phyloP scores from a whole-genome alignment of 1,140 invertebrate species.

The Neodiprion fabricii region DNA sequence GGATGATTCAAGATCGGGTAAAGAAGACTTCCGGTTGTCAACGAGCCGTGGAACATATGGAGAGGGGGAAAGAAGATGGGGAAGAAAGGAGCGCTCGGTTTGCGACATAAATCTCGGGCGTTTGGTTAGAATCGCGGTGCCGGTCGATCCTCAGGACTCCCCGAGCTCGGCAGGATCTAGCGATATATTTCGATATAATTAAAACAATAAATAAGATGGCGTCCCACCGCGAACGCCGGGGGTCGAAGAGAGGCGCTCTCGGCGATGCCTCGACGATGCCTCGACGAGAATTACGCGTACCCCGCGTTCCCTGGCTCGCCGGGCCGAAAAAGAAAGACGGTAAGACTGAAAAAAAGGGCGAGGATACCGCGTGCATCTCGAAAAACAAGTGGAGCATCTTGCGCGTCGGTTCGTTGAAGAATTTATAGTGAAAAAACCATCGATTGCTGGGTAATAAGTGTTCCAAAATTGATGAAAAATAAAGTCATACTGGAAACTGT shows the following conservation, averaged over 20 bases:
- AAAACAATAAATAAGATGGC: constrained; percentile 65
- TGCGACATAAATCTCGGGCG: constrained; percentile 57
- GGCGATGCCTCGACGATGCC: not conserved
- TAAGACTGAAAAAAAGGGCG: too few species aligned
- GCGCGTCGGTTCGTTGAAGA: too few species aligned
- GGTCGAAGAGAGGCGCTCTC: not conserved
- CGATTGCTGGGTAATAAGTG: too few species aligned
- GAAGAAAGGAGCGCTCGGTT: constrained; percentile 32
- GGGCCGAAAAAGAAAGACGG: too few species aligned
- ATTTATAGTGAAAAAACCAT: too few species aligned
- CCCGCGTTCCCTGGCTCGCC: not conserved
- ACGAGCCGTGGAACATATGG: constrained; percentile 1
- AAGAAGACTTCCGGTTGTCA: not conserved
- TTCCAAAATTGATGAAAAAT: too few species aligned
- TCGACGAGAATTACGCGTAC: not conserved
- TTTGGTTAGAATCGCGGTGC: constrained; percentile 42
- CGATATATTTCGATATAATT: constrained; percentile 64
- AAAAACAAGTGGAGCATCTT: not conserved
- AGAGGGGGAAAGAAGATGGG: constrained; percentile 20
- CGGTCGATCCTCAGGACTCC: constrained; percentile 39
- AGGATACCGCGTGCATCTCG: too few species aligned
- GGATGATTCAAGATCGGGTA: constrained; percentile 27
- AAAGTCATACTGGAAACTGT: too few species aligned
- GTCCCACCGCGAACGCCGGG: constrained; percentile 45
- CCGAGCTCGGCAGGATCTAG: constrained; percentile 56